Evolutionary conservation across 2,113 vertebrate species (phyloP).

Genomic region (Ailurus styani): DNA sequence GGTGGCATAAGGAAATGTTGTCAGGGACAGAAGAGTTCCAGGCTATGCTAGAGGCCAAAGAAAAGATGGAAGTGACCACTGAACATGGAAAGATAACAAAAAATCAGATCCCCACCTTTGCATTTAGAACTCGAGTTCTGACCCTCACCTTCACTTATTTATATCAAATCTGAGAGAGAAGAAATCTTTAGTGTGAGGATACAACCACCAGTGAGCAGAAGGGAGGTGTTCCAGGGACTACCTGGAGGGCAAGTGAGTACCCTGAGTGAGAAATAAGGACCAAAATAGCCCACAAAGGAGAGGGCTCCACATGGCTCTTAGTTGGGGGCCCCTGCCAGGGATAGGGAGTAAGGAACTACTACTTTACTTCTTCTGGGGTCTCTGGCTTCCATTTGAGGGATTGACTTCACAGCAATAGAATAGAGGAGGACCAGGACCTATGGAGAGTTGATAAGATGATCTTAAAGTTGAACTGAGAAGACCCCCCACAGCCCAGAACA

Average conservation of each 20-base stretch:
- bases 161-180: background rate
- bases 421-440: background rate
- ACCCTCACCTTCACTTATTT: background rate
- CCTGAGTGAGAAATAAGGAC: background rate
- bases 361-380: background rate
- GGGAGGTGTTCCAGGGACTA: background rate
- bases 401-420: background rate
- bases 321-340: background rate
- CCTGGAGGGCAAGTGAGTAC: background rate
- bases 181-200: background rate
- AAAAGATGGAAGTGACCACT: background rate
- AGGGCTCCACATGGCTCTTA: background rate
- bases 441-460: background rate
- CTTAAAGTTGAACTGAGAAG: background rate
- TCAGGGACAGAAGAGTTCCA: background rate
- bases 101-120: background rate
- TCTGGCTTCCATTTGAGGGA: background rate
- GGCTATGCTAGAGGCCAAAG: background rate
- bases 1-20: background rate
- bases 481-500: background rate
- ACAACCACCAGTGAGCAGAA: background rate
- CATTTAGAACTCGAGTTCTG: background rate
- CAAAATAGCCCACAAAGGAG: background rate
- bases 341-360: background rate
- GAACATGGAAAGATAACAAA: background rate